phyloP scores from a whole-genome alignment of 2,797 vertebrate genomes.

The Hypotaenidia philippensis region DNA sequence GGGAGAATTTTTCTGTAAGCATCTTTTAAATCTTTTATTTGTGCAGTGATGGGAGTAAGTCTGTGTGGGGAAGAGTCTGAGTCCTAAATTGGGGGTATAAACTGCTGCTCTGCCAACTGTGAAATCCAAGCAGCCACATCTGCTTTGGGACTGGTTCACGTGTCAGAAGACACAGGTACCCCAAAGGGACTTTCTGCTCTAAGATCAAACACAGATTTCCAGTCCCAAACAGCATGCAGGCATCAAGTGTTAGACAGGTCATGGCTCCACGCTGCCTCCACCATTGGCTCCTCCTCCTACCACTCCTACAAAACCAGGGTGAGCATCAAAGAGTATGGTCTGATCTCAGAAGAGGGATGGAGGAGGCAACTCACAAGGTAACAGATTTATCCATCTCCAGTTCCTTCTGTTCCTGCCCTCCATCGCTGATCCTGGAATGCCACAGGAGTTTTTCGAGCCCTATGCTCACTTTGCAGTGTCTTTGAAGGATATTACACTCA shows the following conservation, averaged over 20 bases:
- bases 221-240: not conserved
- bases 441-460: not conserved
- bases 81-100: not conserved
- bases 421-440: not conserved
- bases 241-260: not conserved
- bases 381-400: not conserved
- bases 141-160: not conserved
- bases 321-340: fast-evolving
- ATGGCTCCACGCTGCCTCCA: too few relatives aligned
- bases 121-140: not conserved
- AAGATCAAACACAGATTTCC: not conserved
- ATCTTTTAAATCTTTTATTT: not conserved
- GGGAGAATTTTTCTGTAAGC: constrained; percentile 2
- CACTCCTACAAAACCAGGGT: not conserved
- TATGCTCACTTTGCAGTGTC: constrained; percentile 3
- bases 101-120: not conserved
- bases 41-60: not conserved
- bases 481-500: constrained; percentile 59
- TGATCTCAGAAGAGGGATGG: not conserved
- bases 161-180: not conserved
- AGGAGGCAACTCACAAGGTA: not conserved
- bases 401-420: not conserved
- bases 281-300: not conserved
- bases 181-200: not conserved
- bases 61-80: not conserved